These are phyloP conservation scores for Trichonephila clavata DNA, from an alignment of 1,140 invertebrate genomes.

Conservation along the genomic window DNA sequence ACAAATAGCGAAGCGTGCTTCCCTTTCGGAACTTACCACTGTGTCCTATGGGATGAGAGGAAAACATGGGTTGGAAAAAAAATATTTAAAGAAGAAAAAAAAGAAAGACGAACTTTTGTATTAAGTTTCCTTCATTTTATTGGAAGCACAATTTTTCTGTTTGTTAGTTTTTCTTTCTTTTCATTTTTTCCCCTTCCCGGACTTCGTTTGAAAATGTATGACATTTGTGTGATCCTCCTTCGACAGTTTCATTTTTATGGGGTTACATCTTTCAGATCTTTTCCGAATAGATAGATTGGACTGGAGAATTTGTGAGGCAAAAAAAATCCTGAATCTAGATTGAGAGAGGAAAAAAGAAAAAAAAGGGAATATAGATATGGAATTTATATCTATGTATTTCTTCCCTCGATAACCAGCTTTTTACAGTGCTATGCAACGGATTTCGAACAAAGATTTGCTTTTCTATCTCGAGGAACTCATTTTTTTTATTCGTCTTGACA, in stretches of 20 bases:
- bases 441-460: conserved; percentile 70
- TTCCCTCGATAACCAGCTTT: conserved; percentile 62
- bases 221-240: conserved; percentile 51
- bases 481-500: conserved; percentile 17
- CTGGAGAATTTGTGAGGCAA: conserved; percentile 66
- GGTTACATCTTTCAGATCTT: conserved; percentile 68
- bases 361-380: conserved; percentile 58
- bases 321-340: conserved; percentile 44
- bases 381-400: conserved; percentile 65
- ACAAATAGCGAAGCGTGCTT: conserved; percentile 58
- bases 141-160: conserved; percentile 44
- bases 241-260: conserved; percentile 65
- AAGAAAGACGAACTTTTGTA: conserved; percentile 51
- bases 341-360: background rate
- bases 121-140: conserved; percentile 71
- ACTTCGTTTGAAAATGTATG: conserved; percentile 54
- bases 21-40: conserved; percentile 47
- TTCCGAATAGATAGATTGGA: conserved; percentile 67
- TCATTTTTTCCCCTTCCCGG: background rate
- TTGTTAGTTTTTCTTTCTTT: background rate
- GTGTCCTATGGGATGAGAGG: conserved; percentile 38
- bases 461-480: background rate
- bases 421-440: conserved; percentile 50
- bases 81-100: conserved; percentile 16
- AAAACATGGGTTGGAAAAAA: background rate